phyloP scores from a whole-genome alignment of 64 coral and sea anemone species.

The Hydrozoanthus tunicans region DNA sequence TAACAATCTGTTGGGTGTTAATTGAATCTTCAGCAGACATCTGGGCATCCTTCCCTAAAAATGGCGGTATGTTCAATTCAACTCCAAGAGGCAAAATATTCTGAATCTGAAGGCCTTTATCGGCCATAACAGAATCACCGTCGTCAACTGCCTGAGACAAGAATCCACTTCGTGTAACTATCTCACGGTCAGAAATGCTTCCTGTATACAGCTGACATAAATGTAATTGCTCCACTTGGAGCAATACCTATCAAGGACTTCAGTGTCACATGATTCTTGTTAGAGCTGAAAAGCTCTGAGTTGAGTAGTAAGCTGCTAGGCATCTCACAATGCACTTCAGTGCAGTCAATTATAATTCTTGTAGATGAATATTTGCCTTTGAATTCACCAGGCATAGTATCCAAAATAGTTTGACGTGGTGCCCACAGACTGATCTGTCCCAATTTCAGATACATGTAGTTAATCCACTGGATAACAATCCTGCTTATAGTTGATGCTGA shows the following conservation, averaged over 20 bases:
- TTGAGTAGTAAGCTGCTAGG: conserved; percentile 1
- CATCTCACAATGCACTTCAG: not conserved
- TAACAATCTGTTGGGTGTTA: not conserved
- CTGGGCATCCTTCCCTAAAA: not conserved
- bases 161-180: not conserved
- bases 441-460: conserved; percentile 4
- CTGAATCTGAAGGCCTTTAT: conserved; percentile 3
- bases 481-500: not conserved
- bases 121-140: conserved; percentile 4
- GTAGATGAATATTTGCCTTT: not conserved
- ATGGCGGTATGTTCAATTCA: not conserved
- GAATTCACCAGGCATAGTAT: not conserved
- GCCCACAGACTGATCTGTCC: not conserved
- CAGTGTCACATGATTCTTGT: conserved; percentile 27
- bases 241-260: not conserved
- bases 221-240: conserved; percentile 2
- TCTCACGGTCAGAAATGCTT: not conserved
- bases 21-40: not conserved
- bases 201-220: conserved; percentile 5
- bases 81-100: not conserved
- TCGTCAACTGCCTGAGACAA: not conserved
- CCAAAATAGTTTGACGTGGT: not conserved
- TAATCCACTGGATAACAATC: not conserved
- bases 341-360: conserved; percentile 10
- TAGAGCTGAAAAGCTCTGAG: not conserved